These are phyloP conservation scores for Parauchenoglanis punctatus DNA, from an alignment of 2,797 vertebrate species.

Conservation along the genomic window DNA sequence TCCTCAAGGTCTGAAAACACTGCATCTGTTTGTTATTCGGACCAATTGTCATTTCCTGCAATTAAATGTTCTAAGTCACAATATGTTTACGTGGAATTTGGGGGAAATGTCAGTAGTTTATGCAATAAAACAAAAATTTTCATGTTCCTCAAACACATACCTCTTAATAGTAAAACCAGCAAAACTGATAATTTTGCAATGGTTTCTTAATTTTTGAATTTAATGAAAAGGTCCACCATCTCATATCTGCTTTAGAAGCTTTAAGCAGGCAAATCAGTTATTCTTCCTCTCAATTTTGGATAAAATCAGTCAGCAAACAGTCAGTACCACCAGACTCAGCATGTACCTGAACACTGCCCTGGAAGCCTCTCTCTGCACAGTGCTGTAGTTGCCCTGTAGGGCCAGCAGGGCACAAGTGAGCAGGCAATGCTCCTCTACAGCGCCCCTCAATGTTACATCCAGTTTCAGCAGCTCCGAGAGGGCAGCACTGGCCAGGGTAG, in stretches of 20 bases:
- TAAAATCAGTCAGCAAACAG: not conserved
- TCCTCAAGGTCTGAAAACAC: no score
- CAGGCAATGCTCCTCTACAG: constrained; percentile 83
- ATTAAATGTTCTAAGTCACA: no score
- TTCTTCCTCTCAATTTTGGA: not conserved
- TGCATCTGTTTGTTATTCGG: no score
- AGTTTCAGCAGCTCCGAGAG: constrained; percentile 89
- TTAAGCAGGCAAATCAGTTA: not conserved
- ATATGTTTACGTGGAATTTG: no score
- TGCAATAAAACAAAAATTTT: no score
- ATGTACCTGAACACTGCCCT: constrained; percentile 90
- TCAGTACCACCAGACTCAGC: not conserved
- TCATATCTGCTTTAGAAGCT: not conserved
- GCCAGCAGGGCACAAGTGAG: constrained; percentile 83
- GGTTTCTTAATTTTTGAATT: not conserved
- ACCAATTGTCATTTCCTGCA: no score
- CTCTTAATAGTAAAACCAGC: no score
- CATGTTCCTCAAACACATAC: no score
- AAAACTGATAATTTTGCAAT: no score
- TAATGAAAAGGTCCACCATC: not conserved
- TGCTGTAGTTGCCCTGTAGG: constrained; percentile 82
- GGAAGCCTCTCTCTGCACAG: constrained; percentile 83
- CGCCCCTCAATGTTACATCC: constrained; percentile 58
- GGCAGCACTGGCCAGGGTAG: constrained; percentile 87
- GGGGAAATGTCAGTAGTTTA: no score